Conservation (phyloP, 2,888 invertebrate genomes). For the Theodoxus fluviatilis region DNA sequence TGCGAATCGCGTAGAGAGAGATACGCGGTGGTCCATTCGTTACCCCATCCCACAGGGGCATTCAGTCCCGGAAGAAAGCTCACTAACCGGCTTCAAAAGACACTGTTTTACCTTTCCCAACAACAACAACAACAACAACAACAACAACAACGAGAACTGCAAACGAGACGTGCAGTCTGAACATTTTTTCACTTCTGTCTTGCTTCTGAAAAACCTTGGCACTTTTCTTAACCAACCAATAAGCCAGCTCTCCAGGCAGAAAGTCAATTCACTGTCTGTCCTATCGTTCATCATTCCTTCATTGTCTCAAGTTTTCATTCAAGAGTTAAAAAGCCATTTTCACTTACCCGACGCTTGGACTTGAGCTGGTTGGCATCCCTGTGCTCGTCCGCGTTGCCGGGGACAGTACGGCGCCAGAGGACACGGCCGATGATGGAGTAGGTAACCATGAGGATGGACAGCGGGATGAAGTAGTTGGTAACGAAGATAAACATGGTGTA, state of each 20-base stretch:
- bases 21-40: no score
- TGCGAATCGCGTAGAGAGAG: no score
- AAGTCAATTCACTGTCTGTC: neutral
- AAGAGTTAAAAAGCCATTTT: neutral
- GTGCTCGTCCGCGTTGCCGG: constrained; percentile 67
- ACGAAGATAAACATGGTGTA: constrained; percentile 58
- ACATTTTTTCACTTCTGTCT: no score
- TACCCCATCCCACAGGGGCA: no score
- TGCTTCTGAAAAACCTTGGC: neutral
- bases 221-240: neutral
- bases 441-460: constrained; percentile 66
- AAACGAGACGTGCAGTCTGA: no score
- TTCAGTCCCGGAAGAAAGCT: no score
- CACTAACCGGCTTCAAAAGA: no score
- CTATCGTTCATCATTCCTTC: neutral
- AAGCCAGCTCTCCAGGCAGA: no score
- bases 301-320: neutral
- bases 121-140: no score
- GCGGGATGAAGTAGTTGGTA: constrained; percentile 64
- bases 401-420: constrained; percentile 66
- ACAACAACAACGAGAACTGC: no score
- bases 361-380: constrained; percentile 66
- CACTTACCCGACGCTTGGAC: constrained; percentile 66
- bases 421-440: constrained; percentile 66
- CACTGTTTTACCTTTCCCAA: no score